Percentiles rank a stretch among this genome's conserved stretches.
phyloP scores from a whole-genome alignment of 2,113 vertebrate genomes.

The Leptodactylus fuscus region DNA sequence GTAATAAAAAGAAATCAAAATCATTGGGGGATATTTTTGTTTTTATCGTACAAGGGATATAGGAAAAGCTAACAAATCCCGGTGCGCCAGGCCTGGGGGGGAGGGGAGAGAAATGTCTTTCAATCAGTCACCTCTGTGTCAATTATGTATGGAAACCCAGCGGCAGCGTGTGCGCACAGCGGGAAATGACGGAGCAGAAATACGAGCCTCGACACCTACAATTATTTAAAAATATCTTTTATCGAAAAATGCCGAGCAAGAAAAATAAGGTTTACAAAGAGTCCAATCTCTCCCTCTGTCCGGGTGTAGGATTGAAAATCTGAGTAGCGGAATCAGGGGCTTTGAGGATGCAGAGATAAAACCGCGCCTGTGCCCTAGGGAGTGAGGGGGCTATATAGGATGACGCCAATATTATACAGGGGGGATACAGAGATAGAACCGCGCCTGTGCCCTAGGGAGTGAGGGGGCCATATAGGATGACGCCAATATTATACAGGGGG shows the following conservation, averaged over 20 bases:
- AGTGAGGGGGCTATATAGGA: too few relatives aligned
- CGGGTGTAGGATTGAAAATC: too few relatives aligned
- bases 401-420: too few relatives aligned
- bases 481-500: too few relatives aligned
- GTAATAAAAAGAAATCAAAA: conserved; percentile 26
- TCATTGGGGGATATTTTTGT: background rate
- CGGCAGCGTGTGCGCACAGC: conserved; percentile 23
- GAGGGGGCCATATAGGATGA: too few relatives aligned
- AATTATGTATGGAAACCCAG: conserved; percentile 54
- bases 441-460: too few relatives aligned
- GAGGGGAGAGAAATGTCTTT: conserved; percentile 16
- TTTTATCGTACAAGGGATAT: background rate
- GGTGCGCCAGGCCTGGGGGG: conserved; percentile 1
- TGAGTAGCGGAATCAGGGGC: too few relatives aligned
- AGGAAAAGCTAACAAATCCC: conserved; percentile 30
- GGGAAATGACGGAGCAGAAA: conserved; percentile 35
- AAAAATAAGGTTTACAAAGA: conserved; percentile 10
- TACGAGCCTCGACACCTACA: conserved; percentile 28
- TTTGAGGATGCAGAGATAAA: too few relatives aligned
- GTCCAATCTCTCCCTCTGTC: background rate
- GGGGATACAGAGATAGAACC: too few relatives aligned
- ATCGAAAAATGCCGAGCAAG: background rate
- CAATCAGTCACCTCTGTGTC: conserved; percentile 55
- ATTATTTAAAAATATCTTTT: conserved; percentile 52
- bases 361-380: too few relatives aligned